These are phyloP conservation scores for Gonatopus flavifemur DNA, from an alignment of 1,140 invertebrate species.

Conservation along the genomic window DNA sequence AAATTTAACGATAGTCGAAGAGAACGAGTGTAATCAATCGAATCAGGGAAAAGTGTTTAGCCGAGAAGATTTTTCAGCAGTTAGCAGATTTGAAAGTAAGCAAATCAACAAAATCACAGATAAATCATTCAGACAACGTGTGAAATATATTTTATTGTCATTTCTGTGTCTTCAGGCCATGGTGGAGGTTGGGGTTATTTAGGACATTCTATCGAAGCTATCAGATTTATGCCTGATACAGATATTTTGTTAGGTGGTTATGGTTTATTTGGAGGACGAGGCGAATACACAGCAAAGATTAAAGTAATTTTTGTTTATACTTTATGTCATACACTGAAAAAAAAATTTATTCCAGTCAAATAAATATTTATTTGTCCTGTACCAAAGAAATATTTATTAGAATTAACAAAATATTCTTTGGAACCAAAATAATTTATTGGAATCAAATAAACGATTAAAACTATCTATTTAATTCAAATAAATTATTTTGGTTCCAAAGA, in stretches of 20 bases:
- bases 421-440: too few species aligned
- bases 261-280: constrained; percentile 93
- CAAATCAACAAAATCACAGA: constrained; percentile 9
- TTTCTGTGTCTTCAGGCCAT: constrained; percentile 61
- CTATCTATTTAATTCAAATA: too few species aligned
- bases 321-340: too few species aligned
- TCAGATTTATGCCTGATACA: constrained; percentile 88
- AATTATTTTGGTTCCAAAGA: too few species aligned
- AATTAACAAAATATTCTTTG: too few species aligned
- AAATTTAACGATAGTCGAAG: constrained; percentile 61
- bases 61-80: constrained; percentile 80
- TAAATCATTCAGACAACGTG: neutral
- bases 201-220: constrained; percentile 91
- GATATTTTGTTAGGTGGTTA: constrained; percentile 92
- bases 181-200: constrained; percentile 98
- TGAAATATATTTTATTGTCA: neutral
- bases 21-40: constrained; percentile 57
- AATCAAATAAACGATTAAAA: too few species aligned
- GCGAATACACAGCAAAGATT: constrained; percentile 95
- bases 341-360: too few species aligned
- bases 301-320: constrained; percentile 66
- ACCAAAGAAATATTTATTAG: too few species aligned
- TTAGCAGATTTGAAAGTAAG: constrained; percentile 90
- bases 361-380: too few species aligned
- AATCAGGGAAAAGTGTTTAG: constrained; percentile 62